Conservation (phyloP, 2,113 vertebrate species). For the Sturnus vulgaris region DNA sequence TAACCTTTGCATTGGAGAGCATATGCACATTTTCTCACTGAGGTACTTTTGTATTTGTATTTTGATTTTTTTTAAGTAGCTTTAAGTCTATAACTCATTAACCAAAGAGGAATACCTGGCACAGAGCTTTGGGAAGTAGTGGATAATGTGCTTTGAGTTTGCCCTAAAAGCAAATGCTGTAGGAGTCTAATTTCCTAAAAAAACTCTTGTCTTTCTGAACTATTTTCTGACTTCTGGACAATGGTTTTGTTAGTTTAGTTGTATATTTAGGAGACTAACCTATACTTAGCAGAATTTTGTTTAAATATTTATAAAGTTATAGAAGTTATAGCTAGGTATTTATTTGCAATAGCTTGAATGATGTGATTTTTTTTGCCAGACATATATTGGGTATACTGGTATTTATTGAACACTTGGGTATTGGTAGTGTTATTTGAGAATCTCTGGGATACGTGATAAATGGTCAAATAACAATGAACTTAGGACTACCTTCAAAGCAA, state of each 20-base stretch:
- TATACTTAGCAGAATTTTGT: constrained; percentile 14
- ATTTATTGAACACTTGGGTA: constrained; percentile 49
- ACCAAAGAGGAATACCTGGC: constrained; percentile 9
- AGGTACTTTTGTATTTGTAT: background rate
- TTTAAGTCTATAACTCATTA: background rate
- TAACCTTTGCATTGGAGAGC: background rate
- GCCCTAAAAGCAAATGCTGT: background rate
- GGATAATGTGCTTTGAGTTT: background rate
- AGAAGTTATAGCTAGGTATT: constrained; percentile 29
- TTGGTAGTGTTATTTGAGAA: constrained; percentile 23
- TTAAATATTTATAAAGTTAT: constrained; percentile 24
- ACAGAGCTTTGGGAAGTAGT: background rate
- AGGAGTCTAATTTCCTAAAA: background rate
- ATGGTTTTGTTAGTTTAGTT: background rate
- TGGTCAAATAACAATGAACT: background rate
- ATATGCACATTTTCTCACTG: background rate
- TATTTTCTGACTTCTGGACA: background rate
- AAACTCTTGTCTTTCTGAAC: background rate
- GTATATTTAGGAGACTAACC: constrained; percentile 6
- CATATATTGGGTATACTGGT: background rate
- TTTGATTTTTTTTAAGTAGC: background rate
- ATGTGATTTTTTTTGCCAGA: background rate
- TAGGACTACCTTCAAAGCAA: background rate
- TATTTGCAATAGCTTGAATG: constrained; percentile 46
- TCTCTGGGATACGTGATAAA: background rate